Base-by-base conservation (phyloP, 2,797 vertebrate genomes). In the Helostoma temminkii region DNA sequence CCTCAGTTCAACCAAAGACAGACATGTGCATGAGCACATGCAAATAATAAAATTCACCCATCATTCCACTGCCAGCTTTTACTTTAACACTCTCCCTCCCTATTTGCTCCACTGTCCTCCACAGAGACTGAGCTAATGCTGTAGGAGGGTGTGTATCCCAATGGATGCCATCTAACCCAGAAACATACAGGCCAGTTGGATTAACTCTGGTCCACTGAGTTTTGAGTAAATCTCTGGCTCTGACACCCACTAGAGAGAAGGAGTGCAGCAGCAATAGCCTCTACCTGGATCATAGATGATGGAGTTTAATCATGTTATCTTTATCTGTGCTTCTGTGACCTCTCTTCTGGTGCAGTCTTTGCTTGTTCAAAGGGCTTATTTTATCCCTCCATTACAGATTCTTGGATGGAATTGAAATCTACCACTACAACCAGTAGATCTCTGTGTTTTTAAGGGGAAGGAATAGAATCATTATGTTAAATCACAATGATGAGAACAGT, bases 141-240 rank as follows among this genome's bases (percentile, higher is more conserved):
- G 15, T 16, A 67, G 37, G 26, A 10, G 36, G 41, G 26, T 5
- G 18, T 59, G 49, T 59, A 68, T 83, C 71, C 73, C 82, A 58
- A 34, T 4, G 53, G 73, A 77, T 50, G 10, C 18, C 45, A 25
- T 76, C 52, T 74, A 65, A 72, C 76, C 62, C 72, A 49, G 41
- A 61, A 76, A 73, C 46, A 52, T 50, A 70, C 62, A 36, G 49
- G 24, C 54, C 24, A 49, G 60, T 34, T 62, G 50, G 65, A n/a
- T 46, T 64, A 28, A 57, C 45, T 75, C 41, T 60, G 71, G 66
- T 78, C 71, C 70, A 66, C 70, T 62, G 59, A n/a, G n/a, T n/a
- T n/a, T n/a, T n/a, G n/a, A 82, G 48, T 65, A 84, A 66, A 89
- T 72, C 64, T 71, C 65, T 34, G 43, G 8, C 43, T 61, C 21